Percentiles rank a stretch among this genome's conserved stretches.
Conservation (phyloP, 2,888 invertebrate genomes). For the Nemotelus pantherinus region DNA sequence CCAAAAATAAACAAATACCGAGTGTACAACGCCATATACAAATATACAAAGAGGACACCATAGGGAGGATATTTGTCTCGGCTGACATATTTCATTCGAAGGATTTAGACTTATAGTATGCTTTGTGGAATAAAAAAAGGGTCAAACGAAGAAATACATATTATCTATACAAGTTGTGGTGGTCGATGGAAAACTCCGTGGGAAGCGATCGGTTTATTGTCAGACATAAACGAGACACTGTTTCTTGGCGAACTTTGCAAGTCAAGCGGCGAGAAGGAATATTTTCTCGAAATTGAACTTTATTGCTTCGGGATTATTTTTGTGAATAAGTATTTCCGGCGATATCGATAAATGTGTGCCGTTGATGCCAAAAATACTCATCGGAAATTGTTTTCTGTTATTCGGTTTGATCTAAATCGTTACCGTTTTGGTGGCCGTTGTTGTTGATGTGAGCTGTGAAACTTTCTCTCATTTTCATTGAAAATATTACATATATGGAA, state of each 20-base stretch:
- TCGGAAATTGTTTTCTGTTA: too few relatives aligned
- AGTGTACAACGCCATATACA: constrained; percentile 15
- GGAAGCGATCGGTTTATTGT: constrained; percentile 2
- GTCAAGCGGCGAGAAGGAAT: constrained; percentile 14
- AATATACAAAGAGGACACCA: not conserved
- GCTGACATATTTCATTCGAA: constrained; percentile 20
- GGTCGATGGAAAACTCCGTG: not conserved
- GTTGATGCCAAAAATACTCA: too few relatives aligned
- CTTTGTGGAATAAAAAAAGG: not conserved
- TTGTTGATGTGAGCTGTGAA: too few relatives aligned
- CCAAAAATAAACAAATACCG: constrained; percentile 1
- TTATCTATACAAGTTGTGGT: not conserved
- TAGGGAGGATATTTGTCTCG: constrained; percentile 19
- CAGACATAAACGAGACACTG: constrained; percentile 21
- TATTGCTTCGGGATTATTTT: constrained; percentile 4
- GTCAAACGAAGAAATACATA: constrained; percentile 14
- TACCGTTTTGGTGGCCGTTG: too few relatives aligned
- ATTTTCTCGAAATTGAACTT: constrained; percentile 36
- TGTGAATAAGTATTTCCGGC: too few relatives aligned
- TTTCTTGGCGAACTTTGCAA: constrained; percentile 22
- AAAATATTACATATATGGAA: too few relatives aligned
- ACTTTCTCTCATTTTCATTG: too few relatives aligned
- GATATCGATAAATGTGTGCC: too few relatives aligned
- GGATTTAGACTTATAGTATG: constrained; percentile 6
- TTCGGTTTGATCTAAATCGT: too few relatives aligned